Evolutionary conservation across 2,888 invertebrate species (phyloP).

Genomic region (Galerucella calmariensis): DNA sequence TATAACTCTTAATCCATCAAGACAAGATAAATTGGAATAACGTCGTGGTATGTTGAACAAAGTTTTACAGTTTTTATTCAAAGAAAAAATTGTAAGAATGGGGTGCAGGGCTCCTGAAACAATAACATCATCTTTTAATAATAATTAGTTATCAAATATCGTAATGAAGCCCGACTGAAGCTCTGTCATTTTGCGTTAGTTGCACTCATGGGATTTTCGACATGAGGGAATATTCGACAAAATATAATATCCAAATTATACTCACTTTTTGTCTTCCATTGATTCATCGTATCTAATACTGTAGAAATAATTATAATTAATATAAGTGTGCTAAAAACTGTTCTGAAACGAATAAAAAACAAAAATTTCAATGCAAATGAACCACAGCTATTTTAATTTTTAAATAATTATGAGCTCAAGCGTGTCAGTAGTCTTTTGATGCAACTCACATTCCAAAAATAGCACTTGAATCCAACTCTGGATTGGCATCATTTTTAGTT

Average conservation of each 20-base stretch:
- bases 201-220: too few relatives aligned
- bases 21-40: conserved; percentile 38
- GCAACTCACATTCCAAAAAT: conserved; percentile 46
- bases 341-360: not conserved
- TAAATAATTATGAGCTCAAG: too few relatives aligned
- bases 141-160: too few relatives aligned
- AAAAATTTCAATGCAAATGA: too few relatives aligned
- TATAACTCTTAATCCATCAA: conserved; percentile 54
- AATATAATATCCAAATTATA: not conserved
- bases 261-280: not conserved
- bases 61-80: not conserved
- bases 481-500: conserved; percentile 40
- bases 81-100: conserved; percentile 33
- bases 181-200: too few relatives aligned
- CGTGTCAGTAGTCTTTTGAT: too few relatives aligned
- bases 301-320: not conserved
- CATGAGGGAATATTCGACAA: too few relatives aligned
- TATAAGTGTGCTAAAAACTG: not conserved
- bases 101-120: too few relatives aligned
- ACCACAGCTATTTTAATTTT: too few relatives aligned
- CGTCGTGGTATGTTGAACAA: conserved; percentile 37
- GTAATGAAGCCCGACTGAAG: too few relatives aligned
- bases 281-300: not conserved
- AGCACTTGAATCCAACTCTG: conserved; percentile 40
- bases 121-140: too few relatives aligned